Evolutionary conservation across 2,113 vertebrate genomes (phyloP), one percentile per base, ranked within the genome.

Genomic region (Ptyas mucosa): DNA sequence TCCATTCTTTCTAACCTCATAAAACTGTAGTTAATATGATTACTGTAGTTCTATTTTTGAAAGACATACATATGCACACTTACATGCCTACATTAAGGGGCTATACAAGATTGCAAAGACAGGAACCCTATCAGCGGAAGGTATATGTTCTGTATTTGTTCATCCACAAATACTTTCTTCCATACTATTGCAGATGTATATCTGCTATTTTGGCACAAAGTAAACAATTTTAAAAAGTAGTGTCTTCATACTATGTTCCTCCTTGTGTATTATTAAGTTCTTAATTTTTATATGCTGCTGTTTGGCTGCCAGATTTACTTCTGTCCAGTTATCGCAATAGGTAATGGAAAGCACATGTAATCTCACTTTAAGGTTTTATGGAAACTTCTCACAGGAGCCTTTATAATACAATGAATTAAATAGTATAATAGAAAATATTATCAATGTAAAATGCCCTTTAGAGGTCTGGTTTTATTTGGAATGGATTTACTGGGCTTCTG

Each of bases 261-360:
- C n/a, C 69, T 85, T 96, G 52, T 2, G 9, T 94, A 90, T 94
- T 94, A 93, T 94, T 93, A 95, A 91, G 93, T 93, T 94, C 95
- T 90, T 96, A 3, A 96, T 97, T 98, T 95, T 95, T 94, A 95
- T 97, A 97, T 97, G 95, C 92, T 93, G 93, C 87, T 96, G 4
- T 92, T 91, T 93, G 94, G 94, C 96, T 95, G 88, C 94, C 94
- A 24, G 55, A 85, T 21, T 29, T 54, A 94, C 93, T 96, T 89
- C 92, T 93, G 64, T 55, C 88, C 94, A 92, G 9, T 91, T 92
- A 88, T 55, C 91, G 92, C 95, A 92, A 39, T 91, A 93, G 88
- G 64, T 93, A 88, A 97, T 97, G 97, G 97, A 88, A 97, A 98
- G 97, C 97, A 98, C 97, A 55, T 91, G 91, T 85, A 94, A 94